A percentile compares a stretch with the other conserved stretches of the same genome.
Conservation (phyloP, 2,113 vertebrate species). For the Acanthisitta chloris region DNA sequence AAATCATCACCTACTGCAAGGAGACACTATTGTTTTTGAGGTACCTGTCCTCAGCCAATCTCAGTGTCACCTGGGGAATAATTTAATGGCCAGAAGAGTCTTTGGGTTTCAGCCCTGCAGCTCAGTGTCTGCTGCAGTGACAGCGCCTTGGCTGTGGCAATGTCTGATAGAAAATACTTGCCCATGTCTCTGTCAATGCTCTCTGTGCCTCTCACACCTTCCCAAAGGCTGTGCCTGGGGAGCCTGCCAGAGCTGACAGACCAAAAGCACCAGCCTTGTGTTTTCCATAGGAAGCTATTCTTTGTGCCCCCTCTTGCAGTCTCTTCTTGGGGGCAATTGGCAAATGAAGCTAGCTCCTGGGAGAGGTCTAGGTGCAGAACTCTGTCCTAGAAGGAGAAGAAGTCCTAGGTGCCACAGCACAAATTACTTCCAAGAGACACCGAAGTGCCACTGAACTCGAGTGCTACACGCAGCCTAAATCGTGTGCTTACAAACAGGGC, state of each 20-base stretch:
- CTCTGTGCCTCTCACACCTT: background rate
- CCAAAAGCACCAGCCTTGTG: background rate
- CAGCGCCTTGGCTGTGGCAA: background rate
- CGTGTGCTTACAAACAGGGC: accelerated
- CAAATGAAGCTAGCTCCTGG: background rate
- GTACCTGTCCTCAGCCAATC: no score
- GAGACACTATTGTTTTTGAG: background rate
- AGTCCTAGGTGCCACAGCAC: background rate
- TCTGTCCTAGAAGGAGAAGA: background rate
- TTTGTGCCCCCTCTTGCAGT: background rate
- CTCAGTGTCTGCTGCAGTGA: accelerated
- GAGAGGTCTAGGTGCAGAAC: background rate
- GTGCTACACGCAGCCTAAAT: accelerated
- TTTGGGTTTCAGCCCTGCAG: background rate
- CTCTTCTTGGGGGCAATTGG: background rate
- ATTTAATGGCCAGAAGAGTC: background rate
- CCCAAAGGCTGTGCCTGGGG: background rate
- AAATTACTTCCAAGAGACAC: background rate
- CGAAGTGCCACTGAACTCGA: accelerated
- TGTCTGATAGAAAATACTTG: background rate
- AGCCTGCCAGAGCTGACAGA: background rate
- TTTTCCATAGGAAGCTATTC: background rate
- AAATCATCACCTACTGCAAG: background rate
- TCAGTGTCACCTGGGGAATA: background rate
- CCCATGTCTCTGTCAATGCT: accelerated